Conservation (phyloP, 2,797 vertebrate species). For the Notoglanidium macrostoma region DNA sequence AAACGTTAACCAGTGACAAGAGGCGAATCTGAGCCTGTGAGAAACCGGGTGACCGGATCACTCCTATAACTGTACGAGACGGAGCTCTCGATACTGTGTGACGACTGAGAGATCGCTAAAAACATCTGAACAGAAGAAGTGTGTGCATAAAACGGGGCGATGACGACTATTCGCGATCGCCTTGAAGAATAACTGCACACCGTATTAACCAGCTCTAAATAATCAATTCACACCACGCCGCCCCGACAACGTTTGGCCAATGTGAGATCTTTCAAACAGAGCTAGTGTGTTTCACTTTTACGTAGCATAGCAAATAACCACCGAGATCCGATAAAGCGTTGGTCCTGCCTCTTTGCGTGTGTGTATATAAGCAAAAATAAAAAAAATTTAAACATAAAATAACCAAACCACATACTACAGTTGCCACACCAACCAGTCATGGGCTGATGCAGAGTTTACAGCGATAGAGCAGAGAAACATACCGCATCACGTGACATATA, state of each 20-base stretch:
- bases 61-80: background rate
- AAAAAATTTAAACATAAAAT: background rate
- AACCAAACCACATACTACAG: background rate
- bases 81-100: no score
- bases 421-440: background rate
- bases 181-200: background rate
- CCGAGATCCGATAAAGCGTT: background rate
- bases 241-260: background rate
- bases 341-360: background rate
- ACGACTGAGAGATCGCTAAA: background rate
- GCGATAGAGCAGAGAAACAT: background rate
- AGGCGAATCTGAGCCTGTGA: background rate
- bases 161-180: no score
- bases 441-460: background rate
- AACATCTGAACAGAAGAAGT: no score
- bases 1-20: conserved; percentile 29
- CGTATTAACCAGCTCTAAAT: background rate
- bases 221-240: background rate
- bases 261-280: background rate
- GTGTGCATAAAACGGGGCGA: background rate
- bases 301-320: background rate
- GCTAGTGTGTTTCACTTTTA: background rate
- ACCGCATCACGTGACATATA: background rate
- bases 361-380: background rate
- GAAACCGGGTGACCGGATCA: background rate